Conservation (phyloP, 2,113 vertebrate genomes). For the Cochlearius cochlearius region DNA sequence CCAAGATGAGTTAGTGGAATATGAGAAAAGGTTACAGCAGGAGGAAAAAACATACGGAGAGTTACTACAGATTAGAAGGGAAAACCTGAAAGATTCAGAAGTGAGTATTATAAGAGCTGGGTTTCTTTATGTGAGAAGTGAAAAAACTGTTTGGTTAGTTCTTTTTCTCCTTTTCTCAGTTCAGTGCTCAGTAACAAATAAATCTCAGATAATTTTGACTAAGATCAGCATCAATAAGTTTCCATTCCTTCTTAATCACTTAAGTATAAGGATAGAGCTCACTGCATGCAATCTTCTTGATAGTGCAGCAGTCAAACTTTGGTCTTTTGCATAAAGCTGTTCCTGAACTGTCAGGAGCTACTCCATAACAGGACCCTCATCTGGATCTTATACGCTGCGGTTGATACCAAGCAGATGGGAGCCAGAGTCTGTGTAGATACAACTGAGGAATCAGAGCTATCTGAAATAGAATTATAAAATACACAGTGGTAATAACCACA, state of each 20-base stretch:
- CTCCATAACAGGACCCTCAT: background rate
- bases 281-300: background rate
- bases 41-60: conserved; percentile 51
- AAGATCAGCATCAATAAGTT: background rate
- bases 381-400: background rate
- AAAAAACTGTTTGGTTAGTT: background rate
- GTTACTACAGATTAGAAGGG: conserved; percentile 64
- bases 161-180: background rate
- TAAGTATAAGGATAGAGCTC: background rate
- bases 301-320: background rate
- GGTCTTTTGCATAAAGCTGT: background rate
- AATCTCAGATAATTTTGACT: background rate
- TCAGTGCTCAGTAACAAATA: background rate
- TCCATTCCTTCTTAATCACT: background rate
- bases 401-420: background rate
- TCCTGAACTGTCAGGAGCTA: background rate
- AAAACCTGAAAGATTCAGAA: conserved; percentile 64
- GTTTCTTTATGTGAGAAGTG: background rate
- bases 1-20: conserved; percentile 63
- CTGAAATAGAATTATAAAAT: background rate
- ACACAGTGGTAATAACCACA: background rate
- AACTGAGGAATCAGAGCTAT: background rate
- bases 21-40: conserved; percentile 58
- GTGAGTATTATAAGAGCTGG: conserved; percentile 48
- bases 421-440: background rate